phyloP scores from a whole-genome alignment of 2,113 vertebrate genomes.

The Prunella himalayana region DNA sequence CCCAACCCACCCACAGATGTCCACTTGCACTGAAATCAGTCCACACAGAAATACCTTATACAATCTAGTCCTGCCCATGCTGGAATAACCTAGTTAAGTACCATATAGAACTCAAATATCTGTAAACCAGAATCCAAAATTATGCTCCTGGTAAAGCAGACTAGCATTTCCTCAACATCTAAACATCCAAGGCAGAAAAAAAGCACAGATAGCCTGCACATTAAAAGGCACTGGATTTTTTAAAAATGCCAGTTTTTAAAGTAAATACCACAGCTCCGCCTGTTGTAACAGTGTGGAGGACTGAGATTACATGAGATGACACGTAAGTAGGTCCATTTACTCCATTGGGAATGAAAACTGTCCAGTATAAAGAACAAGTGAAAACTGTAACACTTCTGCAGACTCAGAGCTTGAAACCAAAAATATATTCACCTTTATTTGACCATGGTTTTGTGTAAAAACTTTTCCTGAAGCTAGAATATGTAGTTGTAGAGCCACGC shows the following conservation, averaged over 20 bases:
- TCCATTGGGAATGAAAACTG: not conserved
- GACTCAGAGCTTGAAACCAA: not conserved
- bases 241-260: not conserved
- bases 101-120: not conserved
- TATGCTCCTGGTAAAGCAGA: not conserved
- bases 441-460: conserved; percentile 93
- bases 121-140: not conserved
- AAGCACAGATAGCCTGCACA: not conserved
- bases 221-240: not conserved
- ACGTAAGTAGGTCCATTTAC: not conserved
- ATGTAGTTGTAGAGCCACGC: conserved; percentile 94
- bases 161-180: not conserved
- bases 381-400: not conserved
- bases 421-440: conserved; percentile 79
- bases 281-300: not conserved
- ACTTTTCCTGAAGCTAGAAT: conserved; percentile 92
- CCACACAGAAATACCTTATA: fast-evolving
- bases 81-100: not conserved
- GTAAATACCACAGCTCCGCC: not conserved
- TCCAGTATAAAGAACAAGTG: not conserved
- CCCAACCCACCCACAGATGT: not conserved
- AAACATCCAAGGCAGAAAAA: not conserved
- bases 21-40: not conserved
- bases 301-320: fast-evolving
- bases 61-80: not conserved